Base-by-base conservation (phyloP, 2,113 vertebrate genomes). In the Cryptomyrus ogoouensis region DNA sequence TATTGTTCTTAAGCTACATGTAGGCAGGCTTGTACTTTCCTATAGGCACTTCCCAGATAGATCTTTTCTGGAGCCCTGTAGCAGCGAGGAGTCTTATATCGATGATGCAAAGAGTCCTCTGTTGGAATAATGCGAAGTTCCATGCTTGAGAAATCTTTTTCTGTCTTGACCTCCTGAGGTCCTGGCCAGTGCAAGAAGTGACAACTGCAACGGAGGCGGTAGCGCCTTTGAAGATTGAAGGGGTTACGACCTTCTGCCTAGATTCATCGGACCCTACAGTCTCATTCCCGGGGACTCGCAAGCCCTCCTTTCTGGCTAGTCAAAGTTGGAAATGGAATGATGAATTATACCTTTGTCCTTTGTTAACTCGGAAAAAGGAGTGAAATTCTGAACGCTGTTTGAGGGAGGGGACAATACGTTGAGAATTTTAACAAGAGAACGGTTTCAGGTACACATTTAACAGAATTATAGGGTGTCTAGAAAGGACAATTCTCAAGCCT, bases 181-280 rank as follows among this genome's bases (percentile, higher is more conserved):
- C 92, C 91, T 94, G 94, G 94, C 94, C 94, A 94, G 93, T 94
- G 94, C 94, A 93, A 94, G 94, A 93, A 91, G 93, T 93, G 94
- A 94, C 95, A 96, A 95, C 94, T 93, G 89, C 89, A 35, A 31
- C 27, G 91, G 94, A 93, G 94, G 94, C 94, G 92, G 94, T 92
- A 92, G 92, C 92, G 92, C 90, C 95, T 96, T 96, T 96, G 95
- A 96, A 95, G 95, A 95, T 93, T 94, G 91, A 90, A 94, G 91
- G 94, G 95, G 95, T 96, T 93, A 90, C 94, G 95, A 95, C 95
- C 95, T 92, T 89, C 90, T 93, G 94, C 93, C 93, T 93, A 93
- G 93, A 94, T 94, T 93, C 93, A 93, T 94, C 53, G 91, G 95
- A 94, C 94, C 95, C 62, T 27, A 74, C 44, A 6, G 44, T 47